These are phyloP conservation scores for Heterotis niloticus DNA, from an alignment of 2,113 vertebrate genomes.

Conservation along the genomic window DNA sequence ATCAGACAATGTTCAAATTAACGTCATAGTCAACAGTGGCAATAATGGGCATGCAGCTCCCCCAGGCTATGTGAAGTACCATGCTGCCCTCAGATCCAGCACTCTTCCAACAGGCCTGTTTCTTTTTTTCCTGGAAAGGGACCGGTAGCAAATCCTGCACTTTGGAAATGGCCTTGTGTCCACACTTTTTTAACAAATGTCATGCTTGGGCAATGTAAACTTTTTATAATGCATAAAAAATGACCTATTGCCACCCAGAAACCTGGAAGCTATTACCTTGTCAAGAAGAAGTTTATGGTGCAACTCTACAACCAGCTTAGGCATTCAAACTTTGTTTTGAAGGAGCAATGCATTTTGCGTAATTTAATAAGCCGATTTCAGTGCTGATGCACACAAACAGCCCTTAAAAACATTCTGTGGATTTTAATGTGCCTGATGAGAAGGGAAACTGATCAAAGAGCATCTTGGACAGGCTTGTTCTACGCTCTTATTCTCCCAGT, in stretches of 20 bases:
- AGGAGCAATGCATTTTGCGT: not conserved
- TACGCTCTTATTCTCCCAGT: not conserved
- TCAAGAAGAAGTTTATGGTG: too few species aligned
- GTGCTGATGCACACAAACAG: not conserved
- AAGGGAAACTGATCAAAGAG: too few species aligned
- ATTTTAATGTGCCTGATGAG: not conserved
- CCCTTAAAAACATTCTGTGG: not conserved
- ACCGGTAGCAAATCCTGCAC: not conserved
- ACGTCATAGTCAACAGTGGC: not conserved
- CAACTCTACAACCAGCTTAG: not conserved
- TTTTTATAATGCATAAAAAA: too few species aligned
- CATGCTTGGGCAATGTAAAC: too few species aligned
- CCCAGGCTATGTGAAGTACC: too few species aligned
- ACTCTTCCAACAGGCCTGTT: too few species aligned
- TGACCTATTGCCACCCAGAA: too few species aligned
- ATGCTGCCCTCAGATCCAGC: too few species aligned
- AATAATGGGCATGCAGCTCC: not conserved
- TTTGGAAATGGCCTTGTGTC: too few species aligned
- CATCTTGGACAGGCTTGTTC: not conserved
- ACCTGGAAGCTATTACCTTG: too few species aligned
- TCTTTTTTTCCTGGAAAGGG: too few species aligned
- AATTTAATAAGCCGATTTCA: not conserved
- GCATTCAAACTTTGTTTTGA: not conserved
- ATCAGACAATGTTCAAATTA: constrained; percentile 11
- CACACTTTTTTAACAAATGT: too few species aligned